Evolutionary conservation across 30 jellyfish, hydroid and myxozoan genomes (phyloP), one percentile per base, ranked within the genome.

Genomic region (Pseudorhiza aurosa): DNA sequence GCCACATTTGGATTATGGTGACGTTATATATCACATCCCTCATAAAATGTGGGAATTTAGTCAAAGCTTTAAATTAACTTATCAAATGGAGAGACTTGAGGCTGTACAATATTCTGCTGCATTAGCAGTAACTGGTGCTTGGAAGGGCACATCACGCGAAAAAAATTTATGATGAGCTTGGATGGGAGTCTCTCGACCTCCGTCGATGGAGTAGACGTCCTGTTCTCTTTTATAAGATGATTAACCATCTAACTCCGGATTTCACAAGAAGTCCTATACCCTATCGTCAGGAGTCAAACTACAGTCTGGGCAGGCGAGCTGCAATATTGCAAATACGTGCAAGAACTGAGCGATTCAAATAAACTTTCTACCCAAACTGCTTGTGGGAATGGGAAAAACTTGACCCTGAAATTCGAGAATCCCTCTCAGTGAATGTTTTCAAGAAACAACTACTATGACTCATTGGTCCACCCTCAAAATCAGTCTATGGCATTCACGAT

Each of bases 161-260:
- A 47, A n/a, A 47, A 40, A 65, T 35, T 26, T 69, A 44, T 45
- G 68, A 69, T 36, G 68, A 69, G 68, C 83, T 69, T 45, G 83
- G 83, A 22, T 69, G 83, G 83, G 83, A 69, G 51, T 69, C 83
- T 42, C 51, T 69, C 56, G 27, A 69, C 46, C 83, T 69, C 70
- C 58, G 77, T 18, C 70, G 68, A 69, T 69, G 83, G 83, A 26
- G 83, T 47, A 69, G 83, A 43, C 71, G 83, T 0, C 70, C 43
- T 47, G 68, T 37, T 47, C 43, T 22, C 43, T 69, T 69, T 47
- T 69, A 44, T 68, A 68, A 58, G 47, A 58, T 58, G 11, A 68
- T 58, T 44, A 50, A 50, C 65, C 9, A 50, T 50, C n/a, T 50
- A 21, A 50, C 65, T 50, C 72, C 44, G 44, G 72, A 57, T n/a